Evolutionary conservation across 2,888 invertebrate species (phyloP), one percentile per base, ranked within the genome.

Genomic region (Salticus scenicus): DNA sequence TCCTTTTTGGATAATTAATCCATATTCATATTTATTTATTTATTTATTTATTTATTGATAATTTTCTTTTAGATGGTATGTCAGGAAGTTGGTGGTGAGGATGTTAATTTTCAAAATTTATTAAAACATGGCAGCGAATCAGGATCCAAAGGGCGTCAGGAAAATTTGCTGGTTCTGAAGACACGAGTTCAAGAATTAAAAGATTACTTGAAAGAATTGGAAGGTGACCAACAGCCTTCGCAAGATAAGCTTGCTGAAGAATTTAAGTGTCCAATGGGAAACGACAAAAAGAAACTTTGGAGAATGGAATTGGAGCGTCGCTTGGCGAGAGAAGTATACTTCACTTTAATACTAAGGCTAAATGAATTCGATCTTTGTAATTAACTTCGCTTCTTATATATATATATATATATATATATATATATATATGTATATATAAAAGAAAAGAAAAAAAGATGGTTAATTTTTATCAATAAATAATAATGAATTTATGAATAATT

Each of bases 221-320:
- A 82, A 75, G 75, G 64, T 0, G 33, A 72, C 8, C 41, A 42
- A 5, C 27, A 2, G 0, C 5, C n/a, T 14, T 42, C 41, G 8
- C 20, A 41, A n/a, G 42, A 28, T 37, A 67, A 73, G 1, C 67
- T 33, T 12, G 30, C 67, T 24, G 57, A 74, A 41, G 81, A 75
- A 42, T 82, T 31, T 27, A 70, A 70, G 33, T 27, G 41, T 5
- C 20, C n/a, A 17, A 57, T 75, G 24, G 28, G 33, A 0, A 30
- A 37, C 12, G 70, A 75, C 10, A 69, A 69, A 14, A 82, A 82
- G n/a, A 64, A 24, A 8, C 69, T 42, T 24, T 82, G 81, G 81
- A 69, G 74, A 31, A 70, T 75, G 70, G 81, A 82, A 70, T 41
- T 82, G 41, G 81, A 82, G 20, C 69, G 75, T 0, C 64, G 81